A percentile compares a stretch with the other conserved stretches of the same genome.
Conservation (phyloP, 2,888 invertebrate species). For the Hypena proboscidalis region DNA sequence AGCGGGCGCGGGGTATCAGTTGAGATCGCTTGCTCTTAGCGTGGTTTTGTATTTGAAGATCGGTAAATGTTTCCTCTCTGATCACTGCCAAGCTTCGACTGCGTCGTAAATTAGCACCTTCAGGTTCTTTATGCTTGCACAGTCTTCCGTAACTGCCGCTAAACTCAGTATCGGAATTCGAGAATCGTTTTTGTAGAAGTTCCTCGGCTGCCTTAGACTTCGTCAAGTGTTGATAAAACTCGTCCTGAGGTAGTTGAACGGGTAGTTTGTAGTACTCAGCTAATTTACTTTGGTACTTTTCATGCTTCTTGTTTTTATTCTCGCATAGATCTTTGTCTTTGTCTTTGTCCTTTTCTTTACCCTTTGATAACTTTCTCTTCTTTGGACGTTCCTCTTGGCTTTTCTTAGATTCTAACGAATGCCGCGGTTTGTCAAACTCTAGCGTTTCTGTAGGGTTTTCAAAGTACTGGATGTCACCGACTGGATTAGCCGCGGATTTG, state of each 20-base stretch:
- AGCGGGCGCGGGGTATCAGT: conserved; percentile 91
- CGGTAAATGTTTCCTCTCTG: conserved; percentile 91
- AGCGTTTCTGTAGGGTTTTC: conserved; percentile 81
- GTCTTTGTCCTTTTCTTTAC: conserved; percentile 71
- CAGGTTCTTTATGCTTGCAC: conserved; percentile 79
- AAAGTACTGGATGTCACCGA: conserved; percentile 81
- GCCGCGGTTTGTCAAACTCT: conserved; percentile 76
- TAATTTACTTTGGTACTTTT: conserved; percentile 80
- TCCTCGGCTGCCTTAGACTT: conserved; percentile 79
- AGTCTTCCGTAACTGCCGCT: conserved; percentile 79
- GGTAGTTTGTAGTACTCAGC: conserved; percentile 80
- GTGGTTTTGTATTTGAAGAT: conserved; percentile 87
- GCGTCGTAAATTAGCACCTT: conserved; percentile 85
- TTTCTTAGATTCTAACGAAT: conserved; percentile 74
- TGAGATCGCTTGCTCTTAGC: conserved; percentile 89
- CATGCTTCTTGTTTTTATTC: conserved; percentile 75
- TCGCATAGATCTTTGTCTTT: conserved; percentile 67
- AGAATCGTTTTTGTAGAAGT: conserved; percentile 73
- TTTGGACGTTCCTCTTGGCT: conserved; percentile 77
- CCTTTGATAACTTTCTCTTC: conserved; percentile 73
- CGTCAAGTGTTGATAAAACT: conserved; percentile 80
- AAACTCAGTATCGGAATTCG: conserved; percentile 79
- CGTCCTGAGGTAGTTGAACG: conserved; percentile 78
- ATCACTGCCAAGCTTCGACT: conserved; percentile 91
- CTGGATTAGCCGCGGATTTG: conserved; percentile 77